phyloP scores from a whole-genome alignment of 2,113 vertebrate species.

The Oreamnos americanus region DNA sequence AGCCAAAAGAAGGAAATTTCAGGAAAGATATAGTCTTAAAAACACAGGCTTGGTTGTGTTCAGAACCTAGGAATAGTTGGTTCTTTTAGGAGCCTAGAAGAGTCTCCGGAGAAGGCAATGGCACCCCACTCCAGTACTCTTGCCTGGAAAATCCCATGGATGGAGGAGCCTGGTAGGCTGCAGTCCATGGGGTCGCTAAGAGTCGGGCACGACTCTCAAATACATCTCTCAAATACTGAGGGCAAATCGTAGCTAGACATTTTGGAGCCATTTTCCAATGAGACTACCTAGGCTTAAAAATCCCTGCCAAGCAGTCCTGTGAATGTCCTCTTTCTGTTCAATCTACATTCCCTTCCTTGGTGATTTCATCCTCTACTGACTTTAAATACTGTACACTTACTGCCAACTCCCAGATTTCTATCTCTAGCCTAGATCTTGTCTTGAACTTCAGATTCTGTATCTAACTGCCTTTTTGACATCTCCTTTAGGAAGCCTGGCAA shows the following conservation, averaged over 20 bases:
- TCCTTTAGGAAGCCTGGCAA: not conserved
- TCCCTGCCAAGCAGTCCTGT: not conserved
- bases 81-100: not conserved
- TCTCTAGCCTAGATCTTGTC: not conserved
- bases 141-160: too few species aligned
- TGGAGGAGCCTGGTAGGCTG: too few species aligned
- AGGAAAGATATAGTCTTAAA: constrained; percentile 30
- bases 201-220: too few species aligned
- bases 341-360: not conserved
- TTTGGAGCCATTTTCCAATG: not conserved
- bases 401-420: not conserved
- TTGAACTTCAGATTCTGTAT: not conserved
- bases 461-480: not conserved
- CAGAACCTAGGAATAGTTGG: not conserved
- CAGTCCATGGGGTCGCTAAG: too few species aligned
- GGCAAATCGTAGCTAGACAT: not conserved
- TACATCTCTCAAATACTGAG: not conserved
- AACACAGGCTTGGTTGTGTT: not conserved
- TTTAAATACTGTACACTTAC: not conserved
- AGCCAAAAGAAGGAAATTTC: constrained; percentile 57
- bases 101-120: not conserved
- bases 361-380: not conserved
- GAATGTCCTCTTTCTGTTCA: not conserved
- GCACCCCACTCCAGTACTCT: too few species aligned
- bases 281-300: not conserved